Percentiles rank a stretch among this genome's conserved stretches.
Conservation (phyloP, 2,797 vertebrate species). For the Cynopterus sphinx region DNA sequence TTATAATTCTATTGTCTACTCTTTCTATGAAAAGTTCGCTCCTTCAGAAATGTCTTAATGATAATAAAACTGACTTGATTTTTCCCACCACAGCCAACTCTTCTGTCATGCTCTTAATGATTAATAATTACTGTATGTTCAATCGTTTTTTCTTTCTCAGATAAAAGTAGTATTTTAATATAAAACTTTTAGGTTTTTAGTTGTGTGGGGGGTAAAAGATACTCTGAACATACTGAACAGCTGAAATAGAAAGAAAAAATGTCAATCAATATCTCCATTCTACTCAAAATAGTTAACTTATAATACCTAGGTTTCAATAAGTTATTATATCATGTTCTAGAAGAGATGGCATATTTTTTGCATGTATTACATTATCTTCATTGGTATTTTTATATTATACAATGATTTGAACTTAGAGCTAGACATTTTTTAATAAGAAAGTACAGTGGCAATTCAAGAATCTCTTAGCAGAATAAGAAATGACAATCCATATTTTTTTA, state of each 20-base stretch:
- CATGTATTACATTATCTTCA: constrained; percentile 73
- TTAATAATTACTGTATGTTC: constrained; percentile 87
- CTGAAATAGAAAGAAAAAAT: constrained; percentile 80
- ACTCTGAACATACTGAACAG: constrained; percentile 79
- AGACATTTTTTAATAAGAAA: constrained; percentile 78
- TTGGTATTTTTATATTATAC: constrained; percentile 79
- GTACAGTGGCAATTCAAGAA: constrained; percentile 76
- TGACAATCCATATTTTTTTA: constrained; percentile 79
- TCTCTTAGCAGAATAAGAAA: constrained; percentile 78
- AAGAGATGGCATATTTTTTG: constrained; percentile 73
- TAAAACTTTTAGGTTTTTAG: constrained; percentile 80
- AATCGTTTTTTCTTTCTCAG: constrained; percentile 82
- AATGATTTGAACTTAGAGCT: constrained; percentile 77
- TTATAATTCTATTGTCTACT: constrained; percentile 86
- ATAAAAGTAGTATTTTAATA: constrained; percentile 83
- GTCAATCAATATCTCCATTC: constrained; percentile 80
- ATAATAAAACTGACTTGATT: constrained; percentile 89
- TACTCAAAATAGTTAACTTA: constrained; percentile 80
- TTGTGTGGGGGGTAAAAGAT: constrained; percentile 78
- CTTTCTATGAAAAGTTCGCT: constrained; percentile 85
- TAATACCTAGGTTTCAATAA: constrained; percentile 73
- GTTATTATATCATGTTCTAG: constrained; percentile 69
- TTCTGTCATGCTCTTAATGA: constrained; percentile 88
- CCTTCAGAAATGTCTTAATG: constrained; percentile 87
- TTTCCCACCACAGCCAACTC: constrained; percentile 86